Evolutionary conservation across 2,113 vertebrate genomes (phyloP).

Genomic region (Arothron firmamentum): DNA sequence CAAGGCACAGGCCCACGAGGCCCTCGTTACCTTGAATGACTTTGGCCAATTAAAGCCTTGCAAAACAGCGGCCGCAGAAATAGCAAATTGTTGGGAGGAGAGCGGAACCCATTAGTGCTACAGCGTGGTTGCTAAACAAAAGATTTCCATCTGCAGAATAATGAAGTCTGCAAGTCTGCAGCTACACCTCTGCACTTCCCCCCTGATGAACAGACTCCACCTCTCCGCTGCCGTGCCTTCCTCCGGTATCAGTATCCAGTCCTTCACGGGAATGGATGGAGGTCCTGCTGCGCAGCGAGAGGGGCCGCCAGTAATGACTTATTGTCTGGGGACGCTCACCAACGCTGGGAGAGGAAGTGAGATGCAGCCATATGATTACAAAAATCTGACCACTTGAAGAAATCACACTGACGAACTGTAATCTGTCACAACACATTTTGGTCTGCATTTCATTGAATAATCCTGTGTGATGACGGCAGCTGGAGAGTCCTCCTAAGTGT

Average conservation of each 20-base stretch:
- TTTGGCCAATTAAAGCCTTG: constrained; percentile 62
- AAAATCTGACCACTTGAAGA: constrained; percentile 7
- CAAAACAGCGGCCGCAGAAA: constrained; percentile 54
- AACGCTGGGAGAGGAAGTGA: constrained; percentile 38
- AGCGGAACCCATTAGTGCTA: neutral
- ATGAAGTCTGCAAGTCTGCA: neutral
- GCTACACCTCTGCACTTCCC: neutral
- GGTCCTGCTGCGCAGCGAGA: constrained; percentile 45
- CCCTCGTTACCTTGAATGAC: constrained; percentile 56
- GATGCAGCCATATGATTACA: constrained; percentile 17
- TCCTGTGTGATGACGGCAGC: neutral
- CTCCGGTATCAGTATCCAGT: constrained; percentile 8
- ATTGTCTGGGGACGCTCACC: constrained; percentile 45
- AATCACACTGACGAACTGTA: constrained; percentile 1
- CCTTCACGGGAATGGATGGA: constrained; percentile 33
- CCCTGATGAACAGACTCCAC: constrained; percentile 16
- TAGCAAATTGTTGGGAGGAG: constrained; percentile 20
- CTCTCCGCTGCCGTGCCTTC: constrained; percentile 16
- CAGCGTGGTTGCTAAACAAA: no score
- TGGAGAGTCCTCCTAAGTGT: neutral
- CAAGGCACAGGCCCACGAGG: constrained; percentile 49
- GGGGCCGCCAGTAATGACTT: constrained; percentile 38
- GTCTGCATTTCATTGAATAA: neutral
- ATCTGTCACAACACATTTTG: neutral
- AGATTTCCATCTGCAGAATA: no score